phyloP scores from a whole-genome alignment of 2,888 invertebrate genomes.

The Miltochrista miniata region DNA sequence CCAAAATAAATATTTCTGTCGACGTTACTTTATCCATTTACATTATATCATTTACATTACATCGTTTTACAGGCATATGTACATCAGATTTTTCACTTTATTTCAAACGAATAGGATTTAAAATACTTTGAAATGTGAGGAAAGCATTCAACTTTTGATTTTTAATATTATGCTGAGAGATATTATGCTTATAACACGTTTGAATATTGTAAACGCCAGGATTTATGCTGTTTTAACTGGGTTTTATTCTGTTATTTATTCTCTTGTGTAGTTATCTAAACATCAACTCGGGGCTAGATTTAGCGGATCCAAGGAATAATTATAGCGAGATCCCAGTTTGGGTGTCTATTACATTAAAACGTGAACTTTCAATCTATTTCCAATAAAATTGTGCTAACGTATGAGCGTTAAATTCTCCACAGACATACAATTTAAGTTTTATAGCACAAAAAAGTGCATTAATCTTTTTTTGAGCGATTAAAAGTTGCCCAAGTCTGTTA shows the following conservation, averaged over 20 bases:
- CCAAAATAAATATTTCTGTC: slow-evolving; percentile 13
- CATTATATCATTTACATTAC: background rate
- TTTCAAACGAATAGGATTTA: background rate
- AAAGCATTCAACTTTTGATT: slow-evolving; percentile 4
- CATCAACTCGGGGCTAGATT: no score
- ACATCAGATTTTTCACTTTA: slow-evolving; percentile 1
- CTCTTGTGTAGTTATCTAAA: no score
- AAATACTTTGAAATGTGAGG: background rate
- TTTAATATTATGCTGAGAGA: background rate
- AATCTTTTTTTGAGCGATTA: no score
- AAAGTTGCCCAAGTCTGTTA: no score
- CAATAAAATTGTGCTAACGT: no score
- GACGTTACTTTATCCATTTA: slow-evolving; percentile 8
- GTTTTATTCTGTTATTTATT: slow-evolving; percentile 3
- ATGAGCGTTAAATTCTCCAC: no score
- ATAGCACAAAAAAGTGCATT: no score
- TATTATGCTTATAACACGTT: slow-evolving; percentile 6
- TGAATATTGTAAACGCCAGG: slow-evolving; percentile 6
- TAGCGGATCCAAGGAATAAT: no score
- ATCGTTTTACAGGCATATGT: background rate
- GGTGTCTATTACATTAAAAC: no score
- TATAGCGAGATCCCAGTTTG: no score
- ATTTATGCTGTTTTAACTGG: slow-evolving; percentile 11
- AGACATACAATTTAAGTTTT: no score
- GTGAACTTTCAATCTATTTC: no score